Percentiles rank a stretch among this genome's conserved stretches.
phyloP scores from a whole-genome alignment of 2,113 vertebrate genomes.

The Lampris megalopsis region DNA sequence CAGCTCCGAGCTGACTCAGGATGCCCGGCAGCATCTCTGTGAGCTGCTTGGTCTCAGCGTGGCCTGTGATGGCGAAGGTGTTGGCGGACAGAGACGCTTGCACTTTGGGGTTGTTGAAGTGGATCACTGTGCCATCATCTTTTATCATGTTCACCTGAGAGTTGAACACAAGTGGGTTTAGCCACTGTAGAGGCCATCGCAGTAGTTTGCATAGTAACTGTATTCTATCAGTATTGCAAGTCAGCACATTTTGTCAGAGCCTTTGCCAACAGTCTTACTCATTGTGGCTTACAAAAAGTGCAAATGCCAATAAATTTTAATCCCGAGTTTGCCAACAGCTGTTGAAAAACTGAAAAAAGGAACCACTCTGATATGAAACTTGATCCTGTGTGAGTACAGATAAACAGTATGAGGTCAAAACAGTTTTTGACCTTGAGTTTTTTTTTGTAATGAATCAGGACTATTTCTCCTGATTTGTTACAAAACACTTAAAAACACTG shows the following conservation, averaged over 20 bases:
- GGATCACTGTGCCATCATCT: conserved; percentile 98
- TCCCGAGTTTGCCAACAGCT: no score
- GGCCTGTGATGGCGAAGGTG: conserved; percentile 97
- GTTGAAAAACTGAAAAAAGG: no score
- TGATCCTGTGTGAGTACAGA: no score
- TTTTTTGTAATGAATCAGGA: no score
- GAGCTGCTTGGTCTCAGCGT: conserved; percentile 97
- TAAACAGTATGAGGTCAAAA: no score
- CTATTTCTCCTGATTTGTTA: no score
- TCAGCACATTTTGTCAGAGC: not conserved
- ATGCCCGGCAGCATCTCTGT: conserved; percentile 99
- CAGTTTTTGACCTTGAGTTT: no score
- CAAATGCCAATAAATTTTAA: no score
- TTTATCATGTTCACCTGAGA: conserved; percentile 98
- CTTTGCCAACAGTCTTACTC: no score
- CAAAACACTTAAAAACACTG: no score
- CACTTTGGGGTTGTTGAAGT: conserved; percentile 99
- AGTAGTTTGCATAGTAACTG: not conserved
- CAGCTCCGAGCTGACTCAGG: conserved; percentile 97
- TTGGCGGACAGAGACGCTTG: conserved; percentile 98
- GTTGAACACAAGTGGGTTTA: not conserved
- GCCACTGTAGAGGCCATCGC: not conserved
- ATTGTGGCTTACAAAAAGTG: no score
- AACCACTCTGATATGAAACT: no score
- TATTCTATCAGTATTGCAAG: not conserved